Base-by-base conservation (phyloP, 1,140 invertebrate genomes). In the Drosophila melanica region DNA sequence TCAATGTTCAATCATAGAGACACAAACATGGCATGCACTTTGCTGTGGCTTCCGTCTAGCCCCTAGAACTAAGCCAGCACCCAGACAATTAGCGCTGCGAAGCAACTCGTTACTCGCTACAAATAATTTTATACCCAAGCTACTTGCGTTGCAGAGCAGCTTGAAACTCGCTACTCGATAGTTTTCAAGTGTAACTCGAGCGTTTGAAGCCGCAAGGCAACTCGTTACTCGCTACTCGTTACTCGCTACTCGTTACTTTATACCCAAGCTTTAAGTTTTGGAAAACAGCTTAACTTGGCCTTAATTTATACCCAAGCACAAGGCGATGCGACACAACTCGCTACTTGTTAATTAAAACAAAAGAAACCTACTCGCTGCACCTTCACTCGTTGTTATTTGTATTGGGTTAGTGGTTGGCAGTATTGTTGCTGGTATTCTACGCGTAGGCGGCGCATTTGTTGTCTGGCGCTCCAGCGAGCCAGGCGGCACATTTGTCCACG, bases 1-100 rank as follows among this genome's bases (percentile, higher is more conserved):
- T 87, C 68, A 62, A 58, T 87, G 82, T 87, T 89, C 55, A 53
- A 77, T 54, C 14, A 18, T 42, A 23, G 18, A 72, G 53, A 51
- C 59, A 66, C 62, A 59, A 58, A 79, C 79, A 79, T 76, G 63
- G 67, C 82, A 87, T 87, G 84, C 82, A 82, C 79, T 81, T 79
- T 82, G 57, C 37, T 51, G 33, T 44, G n/a, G 37, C 27, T 18
- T 16, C 16, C 11, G 35, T 54, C 51, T 54, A n/a, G 41, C 27
- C 55, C 27, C 11, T 45, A 7, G 41, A 12, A 58, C n/a, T 9
- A 16, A 30, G 20, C 23, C 16, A 45, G 41, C 9, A 33, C 41
- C 41, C 14, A 42, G 42, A 27, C 23, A 18, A 0, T 45, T 11
- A 20, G 10, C n/a, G 23, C 14, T 0, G 41, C 41, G 2, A 16